Base-by-base conservation (phyloP, 2,797 vertebrate genomes). In the Kryptopterus vitreolus region DNA sequence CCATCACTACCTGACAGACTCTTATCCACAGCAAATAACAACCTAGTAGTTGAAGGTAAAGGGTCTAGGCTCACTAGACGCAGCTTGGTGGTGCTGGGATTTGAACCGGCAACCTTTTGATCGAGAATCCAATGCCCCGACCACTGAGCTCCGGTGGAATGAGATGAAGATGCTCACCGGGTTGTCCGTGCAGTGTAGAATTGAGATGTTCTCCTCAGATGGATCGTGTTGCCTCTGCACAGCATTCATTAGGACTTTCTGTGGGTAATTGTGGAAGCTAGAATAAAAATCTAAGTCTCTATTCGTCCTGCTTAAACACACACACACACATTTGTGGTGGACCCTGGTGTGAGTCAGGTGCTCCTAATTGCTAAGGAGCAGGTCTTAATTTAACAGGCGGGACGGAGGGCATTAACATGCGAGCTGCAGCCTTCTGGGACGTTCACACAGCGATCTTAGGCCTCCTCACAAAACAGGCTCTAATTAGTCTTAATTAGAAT, bases 401-500 rank as follows among this genome's bases (percentile, higher is more conserved):
- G 31, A 74, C 66, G 24, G 70, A 79, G 92, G 93, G 95, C 95
- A 95, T 95, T 94, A 95, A 94, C 93, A 95, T 95, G 93, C 94
- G 93, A 93, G 94, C 92, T 92, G 94, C 94, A 95, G 94, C 92
- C 94, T 92, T 90, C 92, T 90, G 92, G 93, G 94, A 94, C 94
- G 94, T 96, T 96, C 95, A 92, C 92, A 94, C 94, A 94, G 94
- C 95, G 94, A 95, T 95, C 94, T 94, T 93, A 95, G 94, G 93
- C 92, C 92, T 94, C 92, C 91, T 93, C 93, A 95, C 96, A 96
- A 96, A 97, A 94, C 92, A 94, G 95, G 91, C 95, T 97, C 95
- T 95, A 95, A 96, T 95, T 95, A 96, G 94, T 95, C 95, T 96
- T 96, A 96, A 97, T 97, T 96, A 96, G 94, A 96, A 93, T 91